phyloP scores from a whole-genome alignment of 2,113 vertebrate species.

The Elephas maximus region DNA sequence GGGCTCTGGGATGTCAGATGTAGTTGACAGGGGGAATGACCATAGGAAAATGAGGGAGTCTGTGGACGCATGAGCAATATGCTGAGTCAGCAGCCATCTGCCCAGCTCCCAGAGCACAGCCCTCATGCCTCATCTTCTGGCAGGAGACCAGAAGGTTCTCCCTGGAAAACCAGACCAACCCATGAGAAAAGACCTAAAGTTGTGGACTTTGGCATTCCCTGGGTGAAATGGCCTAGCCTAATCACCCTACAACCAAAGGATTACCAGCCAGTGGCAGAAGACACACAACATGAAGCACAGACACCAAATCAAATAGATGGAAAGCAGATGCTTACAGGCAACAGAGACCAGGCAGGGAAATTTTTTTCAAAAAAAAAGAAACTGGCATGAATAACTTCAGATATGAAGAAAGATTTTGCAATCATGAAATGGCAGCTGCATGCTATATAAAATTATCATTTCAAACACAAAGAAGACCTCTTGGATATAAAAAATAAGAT shows the following conservation, averaged over 20 bases:
- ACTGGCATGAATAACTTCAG: background rate
- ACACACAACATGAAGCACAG: background rate
- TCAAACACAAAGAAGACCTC: background rate
- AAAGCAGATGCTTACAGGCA: background rate
- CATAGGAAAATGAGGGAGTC: background rate
- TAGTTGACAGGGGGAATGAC: background rate
- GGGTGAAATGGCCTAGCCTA: background rate
- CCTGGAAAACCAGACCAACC: background rate
- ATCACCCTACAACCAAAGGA: background rate
- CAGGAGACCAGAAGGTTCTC: too few species aligned
- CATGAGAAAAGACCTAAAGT: background rate
- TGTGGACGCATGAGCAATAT: fast-evolving
- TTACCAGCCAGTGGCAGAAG: background rate
- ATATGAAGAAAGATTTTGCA: background rate
- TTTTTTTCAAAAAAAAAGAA: background rate
- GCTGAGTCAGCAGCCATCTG: background rate
- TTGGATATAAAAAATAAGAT: background rate
- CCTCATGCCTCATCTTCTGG: too few species aligned
- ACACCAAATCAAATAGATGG: background rate
- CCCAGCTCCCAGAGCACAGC: background rate
- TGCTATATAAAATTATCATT: background rate
- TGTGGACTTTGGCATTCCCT: too few species aligned
- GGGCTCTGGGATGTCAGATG: background rate
- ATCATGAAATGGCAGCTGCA: background rate
- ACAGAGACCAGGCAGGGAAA: background rate